Evolutionary conservation across 1,140 invertebrate species (phyloP), one percentile per base, ranked within the genome.

Genomic region (Ostrea edulis): DNA sequence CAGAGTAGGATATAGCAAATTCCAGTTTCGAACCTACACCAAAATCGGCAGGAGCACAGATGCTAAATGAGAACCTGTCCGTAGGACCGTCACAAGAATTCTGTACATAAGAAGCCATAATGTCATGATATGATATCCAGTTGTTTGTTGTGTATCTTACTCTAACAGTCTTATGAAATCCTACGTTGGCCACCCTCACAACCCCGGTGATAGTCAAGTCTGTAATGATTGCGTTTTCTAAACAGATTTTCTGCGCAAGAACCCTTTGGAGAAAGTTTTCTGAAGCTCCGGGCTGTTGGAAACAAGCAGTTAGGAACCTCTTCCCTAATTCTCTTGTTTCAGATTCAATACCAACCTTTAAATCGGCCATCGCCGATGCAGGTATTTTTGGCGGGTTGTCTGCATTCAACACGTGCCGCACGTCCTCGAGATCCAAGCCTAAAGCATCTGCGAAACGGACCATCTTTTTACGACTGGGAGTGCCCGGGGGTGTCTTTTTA

Each of bases 401-500:
- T 51, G 93, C 71, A 85, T 95, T 93, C 7, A 94, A 88, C 58
- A 95, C 92, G 85, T 95, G 93, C 92, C 98, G 96, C 0, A 99
- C 97, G 92, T 98, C 97, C 14, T 98, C 98, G 88, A 99, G 95
- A 95, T 99, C 98, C 9, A 99, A 95, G 0, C 98, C 98, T 53
- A 99, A 95, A 0, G 97, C 98, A 93, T 99, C 98, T 0, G 98
- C 98, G 94, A 99, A 99, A 22, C 98, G 96, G 0, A 99, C 98
- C 55, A 98, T 98, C 95, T 99, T 99, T 94, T 99, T 99, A 0
- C 97, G 96, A 20, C 92, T 86, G 4, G 94, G 94, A 3, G 94
- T 95, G 2, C 97, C 97, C 0, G 98, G 98, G 29, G 98, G 98
- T 0, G 98, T 98, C 95, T 98, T 98, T 0, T 97, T 97, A 0